phyloP scores from a whole-genome alignment of 2,888 invertebrate genomes.

The Tipula lateralis region DNA sequence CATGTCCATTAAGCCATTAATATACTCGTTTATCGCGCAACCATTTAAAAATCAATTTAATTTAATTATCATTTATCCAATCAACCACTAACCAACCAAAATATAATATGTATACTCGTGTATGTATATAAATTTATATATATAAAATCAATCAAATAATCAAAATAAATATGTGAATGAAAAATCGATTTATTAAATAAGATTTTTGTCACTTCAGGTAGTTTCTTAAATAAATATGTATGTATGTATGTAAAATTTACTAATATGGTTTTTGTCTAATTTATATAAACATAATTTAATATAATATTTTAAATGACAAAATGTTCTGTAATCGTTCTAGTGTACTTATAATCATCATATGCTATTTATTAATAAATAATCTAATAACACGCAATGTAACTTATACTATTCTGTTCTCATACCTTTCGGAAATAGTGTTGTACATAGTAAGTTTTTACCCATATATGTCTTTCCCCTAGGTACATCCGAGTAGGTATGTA shows the following conservation, averaged over 20 bases:
- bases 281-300: neutral
- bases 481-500: neutral
- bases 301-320: neutral
- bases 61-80: slow-evolving; percentile 24
- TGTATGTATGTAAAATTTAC: neutral
- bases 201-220: slow-evolving; percentile 11
- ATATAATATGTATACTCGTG: too few species aligned
- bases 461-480: neutral
- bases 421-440: neutral
- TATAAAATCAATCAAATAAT: neutral
- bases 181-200: neutral
- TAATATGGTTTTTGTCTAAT: neutral
- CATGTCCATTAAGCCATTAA: slow-evolving; percentile 15
- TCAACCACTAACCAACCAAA: slow-evolving; percentile 13
- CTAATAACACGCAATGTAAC: slow-evolving; percentile 33
- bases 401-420: slow-evolving; percentile 28
- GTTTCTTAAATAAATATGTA: slow-evolving; percentile 5
- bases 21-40: neutral
- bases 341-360: slow-evolving; percentile 19
- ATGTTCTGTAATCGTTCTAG: slow-evolving; percentile 8
- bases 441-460: neutral
- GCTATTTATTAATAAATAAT: slow-evolving; percentile 32
- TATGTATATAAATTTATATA: neutral
- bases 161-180: neutral
- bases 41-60: neutral